Conservation (phyloP, 1,140 invertebrate genomes). For the Drosophila baimaii region DNA sequence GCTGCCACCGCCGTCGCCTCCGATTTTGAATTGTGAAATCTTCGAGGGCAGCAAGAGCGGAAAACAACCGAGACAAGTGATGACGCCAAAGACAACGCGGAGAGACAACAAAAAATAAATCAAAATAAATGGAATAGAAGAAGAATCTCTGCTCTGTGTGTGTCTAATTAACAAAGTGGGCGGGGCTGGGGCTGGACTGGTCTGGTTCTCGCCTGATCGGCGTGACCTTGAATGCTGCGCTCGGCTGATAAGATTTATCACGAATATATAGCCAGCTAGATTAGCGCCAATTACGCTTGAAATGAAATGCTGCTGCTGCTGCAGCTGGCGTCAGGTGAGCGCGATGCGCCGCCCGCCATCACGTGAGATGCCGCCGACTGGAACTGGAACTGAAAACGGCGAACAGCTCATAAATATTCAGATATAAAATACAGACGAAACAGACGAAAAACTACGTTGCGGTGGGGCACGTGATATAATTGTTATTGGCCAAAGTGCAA, state of each 20-base stretch:
- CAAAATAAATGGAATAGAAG: constrained; percentile 26
- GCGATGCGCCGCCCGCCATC: constrained; percentile 49
- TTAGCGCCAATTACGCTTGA: constrained; percentile 34
- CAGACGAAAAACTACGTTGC: constrained; percentile 14
- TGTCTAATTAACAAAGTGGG: constrained; percentile 45
- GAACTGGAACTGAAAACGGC: constrained; percentile 23
- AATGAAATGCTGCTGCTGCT: too few relatives aligned
- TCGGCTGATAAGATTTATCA: constrained; percentile 40
- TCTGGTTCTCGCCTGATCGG: constrained; percentile 34
- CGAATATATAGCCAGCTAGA: constrained; percentile 17
- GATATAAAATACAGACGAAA: constrained; percentile 3
- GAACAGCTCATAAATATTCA: constrained; percentile 29
- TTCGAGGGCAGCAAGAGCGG: constrained; percentile 18
- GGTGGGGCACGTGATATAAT: constrained; percentile 59
- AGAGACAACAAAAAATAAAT: constrained; percentile 36
- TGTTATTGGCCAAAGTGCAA: constrained; percentile 44
- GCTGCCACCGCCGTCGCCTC: background rate
- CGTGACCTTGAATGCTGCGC: constrained; percentile 30
- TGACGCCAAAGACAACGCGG: constrained; percentile 45
- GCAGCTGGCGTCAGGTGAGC: constrained; percentile 26
- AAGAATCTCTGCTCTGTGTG: constrained; percentile 10
- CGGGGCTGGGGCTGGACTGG: constrained; percentile 20
- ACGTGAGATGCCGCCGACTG: constrained; percentile 50
- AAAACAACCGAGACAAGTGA: constrained; percentile 32
- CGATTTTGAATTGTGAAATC: constrained; percentile 59